Base-by-base conservation (phyloP, 2,888 invertebrate species). In the Lysandra bellargus region DNA sequence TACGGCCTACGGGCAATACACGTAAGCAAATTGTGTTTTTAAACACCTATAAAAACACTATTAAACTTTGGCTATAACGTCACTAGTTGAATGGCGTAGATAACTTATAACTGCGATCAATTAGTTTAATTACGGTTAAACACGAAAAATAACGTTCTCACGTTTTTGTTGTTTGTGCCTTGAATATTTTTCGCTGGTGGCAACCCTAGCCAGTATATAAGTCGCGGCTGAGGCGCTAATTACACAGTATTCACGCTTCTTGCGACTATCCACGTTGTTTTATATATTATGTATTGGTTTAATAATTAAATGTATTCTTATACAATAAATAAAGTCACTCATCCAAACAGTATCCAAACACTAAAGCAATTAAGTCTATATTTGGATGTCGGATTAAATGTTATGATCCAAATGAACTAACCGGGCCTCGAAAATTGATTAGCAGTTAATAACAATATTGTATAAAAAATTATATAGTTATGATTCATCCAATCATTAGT, bases 151-250 rank as follows among this genome's bases (percentile, higher is more conserved):
- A 33, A 69, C 69, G 69, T 69, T 69, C 69, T 69, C 69, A 69
- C 69, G 69, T 37, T 69, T 69, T 69, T 37, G 69, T 69, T 33
- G 7, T 69, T 33, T 23, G 4, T 64, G 64, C 14, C 17, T 69
- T 69, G 1, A 69, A 69, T 69, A 69, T 69, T 12, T 69, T 30
- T 69, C 1, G 5, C 14, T 69, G 14, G 33, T 4, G 69, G 33
- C 33, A 86, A 85, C 87, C 84, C 83, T 84, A 86, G 85, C 86
- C 87, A 88, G 88, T 88, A 87, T 87, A 85, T 85, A 85, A 85
- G 85, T 84, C 82, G 82, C 81, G 83, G 81, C 83, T 80, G 78
- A 86, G 86, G 84, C 86, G 87, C 85, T 88, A 84, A 83, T 82
- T 83, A 80, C 82, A 77, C 75, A 80, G 80, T 79, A 44, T 78